These are phyloP conservation scores for Mythimna pallens DNA, from an alignment of 2,888 invertebrate species.

Conservation along the genomic window DNA sequence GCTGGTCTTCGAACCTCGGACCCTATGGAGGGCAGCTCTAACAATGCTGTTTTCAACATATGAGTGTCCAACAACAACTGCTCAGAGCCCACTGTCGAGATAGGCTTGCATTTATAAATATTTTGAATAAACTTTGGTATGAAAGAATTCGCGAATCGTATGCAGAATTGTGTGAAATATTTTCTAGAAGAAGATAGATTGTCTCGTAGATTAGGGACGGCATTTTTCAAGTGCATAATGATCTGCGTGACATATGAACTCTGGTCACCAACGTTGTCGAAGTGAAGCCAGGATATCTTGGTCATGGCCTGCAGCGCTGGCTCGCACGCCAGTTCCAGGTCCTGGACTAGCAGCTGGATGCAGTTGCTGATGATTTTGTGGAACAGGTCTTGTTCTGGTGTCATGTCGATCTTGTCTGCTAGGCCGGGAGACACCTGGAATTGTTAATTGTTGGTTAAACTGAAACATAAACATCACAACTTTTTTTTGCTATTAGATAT, in stretches of 20 bases:
- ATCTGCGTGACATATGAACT: slow-evolving; percentile 98
- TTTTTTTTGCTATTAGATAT: too few relatives aligned
- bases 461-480: too few relatives aligned
- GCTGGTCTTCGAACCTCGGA: slow-evolving; percentile 97
- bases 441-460: too few relatives aligned
- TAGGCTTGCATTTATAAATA: slow-evolving; percentile 97
- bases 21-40: slow-evolving; percentile 98
- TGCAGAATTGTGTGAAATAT: slow-evolving; percentile 99
- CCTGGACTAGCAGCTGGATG: slow-evolving; percentile 97
- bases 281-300: slow-evolving; percentile 97
- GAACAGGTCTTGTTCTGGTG: slow-evolving; percentile 96
- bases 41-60: slow-evolving; percentile 97
- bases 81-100: slow-evolving; percentile 97
- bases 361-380: slow-evolving; percentile 95
- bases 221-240: slow-evolving; percentile 95
- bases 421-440: slow-evolving; percentile 91
- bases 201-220: slow-evolving; percentile 97
- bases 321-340: slow-evolving; percentile 98
- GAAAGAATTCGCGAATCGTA: slow-evolving; percentile 98
- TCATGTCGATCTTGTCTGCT: slow-evolving; percentile 95
- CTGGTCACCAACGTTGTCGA: slow-evolving; percentile 99
- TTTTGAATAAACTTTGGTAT: slow-evolving; percentile 98
- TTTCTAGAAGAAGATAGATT: slow-evolving; percentile 97
- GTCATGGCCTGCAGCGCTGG: slow-evolving; percentile 97
- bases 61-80: slow-evolving; percentile 98